Conservation (phyloP, 2,888 invertebrate species). For the Pseudoips prasinana region DNA sequence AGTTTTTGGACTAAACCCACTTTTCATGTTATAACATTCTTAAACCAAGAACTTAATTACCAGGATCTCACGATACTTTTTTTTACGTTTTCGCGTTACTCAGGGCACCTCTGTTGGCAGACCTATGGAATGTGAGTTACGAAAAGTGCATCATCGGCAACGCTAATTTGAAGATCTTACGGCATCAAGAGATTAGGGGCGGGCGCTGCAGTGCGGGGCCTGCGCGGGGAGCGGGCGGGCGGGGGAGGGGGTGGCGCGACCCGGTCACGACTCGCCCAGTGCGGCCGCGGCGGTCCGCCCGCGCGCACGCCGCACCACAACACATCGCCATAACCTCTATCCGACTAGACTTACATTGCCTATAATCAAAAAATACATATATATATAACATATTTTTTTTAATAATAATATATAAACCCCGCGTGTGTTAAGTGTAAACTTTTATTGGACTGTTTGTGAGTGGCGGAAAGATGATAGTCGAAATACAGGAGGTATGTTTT, state of each 20-base stretch:
- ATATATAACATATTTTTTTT: conserved; percentile 29
- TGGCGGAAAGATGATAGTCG: conserved; percentile 72
- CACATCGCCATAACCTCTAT: conserved; percentile 32
- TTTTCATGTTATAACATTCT: too few species aligned
- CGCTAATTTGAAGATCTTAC: conserved; percentile 73
- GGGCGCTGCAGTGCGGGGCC: conserved; percentile 68
- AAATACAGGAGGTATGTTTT: conserved; percentile 71
- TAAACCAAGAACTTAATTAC: too few species aligned
- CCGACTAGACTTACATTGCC: conserved; percentile 1
- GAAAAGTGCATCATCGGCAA: conserved; percentile 67
- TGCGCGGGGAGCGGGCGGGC: conserved; percentile 31
- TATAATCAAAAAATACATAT: not conserved
- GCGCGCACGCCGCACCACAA: conserved; percentile 61
- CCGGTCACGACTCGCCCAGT: conserved; percentile 68
- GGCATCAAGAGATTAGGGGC: conserved; percentile 69
- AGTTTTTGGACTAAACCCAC: too few species aligned
- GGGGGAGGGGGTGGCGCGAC: conserved; percentile 56
- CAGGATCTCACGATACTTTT: too few species aligned
- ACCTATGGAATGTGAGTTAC: conserved; percentile 1
- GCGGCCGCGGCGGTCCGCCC: conserved; percentile 77
- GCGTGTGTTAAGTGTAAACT: conserved; percentile 13
- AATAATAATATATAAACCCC: conserved; percentile 22
- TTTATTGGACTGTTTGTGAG: conserved; percentile 29
- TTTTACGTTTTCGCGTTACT: too few species aligned
- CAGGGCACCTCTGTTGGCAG: too few species aligned